Conservation (phyloP, 2,888 invertebrate species). For the Phyto melanocephala region DNA sequence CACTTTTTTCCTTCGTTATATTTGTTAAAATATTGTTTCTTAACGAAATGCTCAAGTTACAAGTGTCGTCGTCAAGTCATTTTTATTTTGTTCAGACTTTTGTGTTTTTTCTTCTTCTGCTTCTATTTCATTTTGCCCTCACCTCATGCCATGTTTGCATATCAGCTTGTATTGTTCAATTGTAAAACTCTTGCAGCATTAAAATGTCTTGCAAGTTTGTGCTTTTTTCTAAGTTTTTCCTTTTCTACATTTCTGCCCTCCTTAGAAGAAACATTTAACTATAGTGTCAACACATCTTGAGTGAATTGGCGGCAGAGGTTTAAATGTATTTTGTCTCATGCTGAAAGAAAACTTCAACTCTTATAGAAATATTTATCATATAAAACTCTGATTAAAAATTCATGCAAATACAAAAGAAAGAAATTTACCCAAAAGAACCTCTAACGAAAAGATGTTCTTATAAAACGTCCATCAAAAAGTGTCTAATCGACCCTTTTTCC, state of each 20-base stretch:
- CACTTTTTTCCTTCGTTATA: constrained; percentile 7
- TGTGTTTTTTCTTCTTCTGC: background rate
- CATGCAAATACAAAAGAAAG: background rate
- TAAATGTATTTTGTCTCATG: background rate
- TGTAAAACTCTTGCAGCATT: constrained; percentile 40
- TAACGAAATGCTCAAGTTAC: constrained; percentile 60
- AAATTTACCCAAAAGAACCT: background rate
- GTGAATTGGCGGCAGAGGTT: constrained; percentile 18
- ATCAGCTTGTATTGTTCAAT: constrained; percentile 52
- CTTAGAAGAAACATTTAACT: constrained; percentile 52
- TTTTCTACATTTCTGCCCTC: constrained; percentile 38
- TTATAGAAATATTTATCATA: too few relatives aligned
- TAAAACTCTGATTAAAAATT: too few relatives aligned
- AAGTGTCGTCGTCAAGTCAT: constrained; percentile 60
- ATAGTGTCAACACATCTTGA: constrained; percentile 58
- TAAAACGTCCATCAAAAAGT: too few relatives aligned
- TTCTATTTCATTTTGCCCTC: constrained; percentile 27
- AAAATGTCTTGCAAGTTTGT: background rate
- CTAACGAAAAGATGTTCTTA: too few relatives aligned
- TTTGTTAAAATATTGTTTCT: constrained; percentile 19
- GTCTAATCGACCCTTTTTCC: too few relatives aligned
- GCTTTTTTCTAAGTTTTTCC: constrained; percentile 3
- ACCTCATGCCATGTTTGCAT: constrained; percentile 43
- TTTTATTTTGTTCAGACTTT: constrained; percentile 37
- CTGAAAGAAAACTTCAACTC: too few relatives aligned